A percentile compares a stretch with the other conserved stretches of the same genome.
These are phyloP conservation scores for Tetraneura akinire DNA, from an alignment of 1,140 invertebrate species.

Conservation along the genomic window DNA sequence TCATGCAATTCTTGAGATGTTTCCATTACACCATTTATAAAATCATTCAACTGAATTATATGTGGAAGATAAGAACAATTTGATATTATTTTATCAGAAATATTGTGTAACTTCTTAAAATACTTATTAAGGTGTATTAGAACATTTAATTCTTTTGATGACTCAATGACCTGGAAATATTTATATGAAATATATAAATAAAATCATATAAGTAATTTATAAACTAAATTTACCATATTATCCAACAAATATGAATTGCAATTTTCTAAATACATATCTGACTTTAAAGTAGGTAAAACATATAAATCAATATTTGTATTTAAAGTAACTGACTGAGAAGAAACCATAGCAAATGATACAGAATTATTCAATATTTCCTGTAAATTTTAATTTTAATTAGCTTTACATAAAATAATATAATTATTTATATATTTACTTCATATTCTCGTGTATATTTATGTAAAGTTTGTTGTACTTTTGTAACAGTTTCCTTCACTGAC, in stretches of 20 bases:
- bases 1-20: conserved; percentile 33
- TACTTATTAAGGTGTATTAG: conserved; percentile 30
- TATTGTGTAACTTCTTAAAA: conserved; percentile 8
- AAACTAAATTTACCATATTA: conserved; percentile 29
- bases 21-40: conserved; percentile 35
- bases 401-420: background rate
- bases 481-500: conserved; percentile 84
- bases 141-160: background rate
- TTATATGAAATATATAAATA: background rate
- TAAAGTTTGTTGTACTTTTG: conserved; percentile 83
- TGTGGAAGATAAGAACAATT: conserved; percentile 31
- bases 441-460: conserved; percentile 85
- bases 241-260: conserved; percentile 2
- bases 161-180: background rate
- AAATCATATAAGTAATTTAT: too few relatives aligned
- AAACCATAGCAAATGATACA: conserved; percentile 58
- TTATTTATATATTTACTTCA: conserved; percentile 59
- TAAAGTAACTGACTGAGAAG: background rate
- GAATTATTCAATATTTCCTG: conserved; percentile 64
- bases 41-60: conserved; percentile 42
- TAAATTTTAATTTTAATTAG: conserved; percentile 48
- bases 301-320: conserved; percentile 9
- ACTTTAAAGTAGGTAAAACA: background rate
- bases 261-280: conserved; percentile 5
- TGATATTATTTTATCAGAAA: conserved; percentile 30